phyloP scores from a whole-genome alignment of 92 coral and sea anemone genomes.

The Heliopora coerulea region DNA sequence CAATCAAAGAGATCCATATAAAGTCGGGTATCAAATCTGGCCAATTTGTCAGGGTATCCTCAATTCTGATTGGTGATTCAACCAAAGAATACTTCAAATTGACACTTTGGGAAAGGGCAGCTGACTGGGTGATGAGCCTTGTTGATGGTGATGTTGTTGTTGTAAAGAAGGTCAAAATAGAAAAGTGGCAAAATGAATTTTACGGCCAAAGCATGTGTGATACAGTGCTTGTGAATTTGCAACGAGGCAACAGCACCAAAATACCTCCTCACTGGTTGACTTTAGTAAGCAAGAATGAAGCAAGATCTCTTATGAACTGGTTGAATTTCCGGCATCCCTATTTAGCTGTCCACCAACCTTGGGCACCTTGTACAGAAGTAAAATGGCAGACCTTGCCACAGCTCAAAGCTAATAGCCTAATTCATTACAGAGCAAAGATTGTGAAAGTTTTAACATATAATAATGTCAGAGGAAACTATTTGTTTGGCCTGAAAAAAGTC shows the following conservation, averaged over 20 bases:
- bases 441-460: slow-evolving; percentile 51
- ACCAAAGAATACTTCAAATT: slow-evolving; percentile 71
- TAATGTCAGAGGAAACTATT: slow-evolving; percentile 43
- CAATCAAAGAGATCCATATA: slow-evolving; percentile 68
- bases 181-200: slow-evolving; percentile 75
- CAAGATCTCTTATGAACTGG: slow-evolving; percentile 61
- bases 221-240: slow-evolving; percentile 72
- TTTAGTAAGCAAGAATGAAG: slow-evolving; percentile 63
- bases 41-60: slow-evolving; percentile 62
- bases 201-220: slow-evolving; percentile 72
- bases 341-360: slow-evolving; percentile 35
- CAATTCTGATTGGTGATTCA: slow-evolving; percentile 78
- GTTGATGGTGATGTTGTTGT: slow-evolving; percentile 70
- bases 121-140: slow-evolving; percentile 70
- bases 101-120: slow-evolving; percentile 87
- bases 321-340: slow-evolving; percentile 56
- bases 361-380: slow-evolving; percentile 31
- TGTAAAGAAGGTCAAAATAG: slow-evolving; percentile 63
- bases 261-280: slow-evolving; percentile 61
- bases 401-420: slow-evolving; percentile 63
- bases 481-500: slow-evolving; percentile 59
- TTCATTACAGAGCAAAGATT: slow-evolving; percentile 76
- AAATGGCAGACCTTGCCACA: slow-evolving; percentile 60
- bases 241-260: slow-evolving; percentile 62
- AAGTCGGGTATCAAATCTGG: slow-evolving; percentile 77